phyloP scores from a whole-genome alignment of 2,797 vertebrate genomes.

The Enteromius radiatus region DNA sequence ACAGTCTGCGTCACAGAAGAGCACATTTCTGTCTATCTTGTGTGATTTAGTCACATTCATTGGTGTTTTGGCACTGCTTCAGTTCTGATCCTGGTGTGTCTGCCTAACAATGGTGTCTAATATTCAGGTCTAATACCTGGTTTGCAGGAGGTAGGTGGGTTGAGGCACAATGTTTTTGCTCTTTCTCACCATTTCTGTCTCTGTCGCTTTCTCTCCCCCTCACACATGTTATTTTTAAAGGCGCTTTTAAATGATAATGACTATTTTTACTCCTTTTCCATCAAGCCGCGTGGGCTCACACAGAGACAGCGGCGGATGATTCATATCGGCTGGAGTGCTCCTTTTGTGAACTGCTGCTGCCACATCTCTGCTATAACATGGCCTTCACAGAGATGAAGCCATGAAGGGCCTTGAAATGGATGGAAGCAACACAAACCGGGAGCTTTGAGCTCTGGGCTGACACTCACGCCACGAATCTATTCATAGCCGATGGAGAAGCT shows the following conservation, averaged over 20 bases:
- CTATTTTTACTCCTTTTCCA: conserved; percentile 76
- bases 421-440: conserved; percentile 12
- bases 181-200: conserved; percentile 46
- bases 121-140: conserved; percentile 59
- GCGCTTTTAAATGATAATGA: conserved; percentile 69
- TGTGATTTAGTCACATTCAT: neutral
- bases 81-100: neutral
- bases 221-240: conserved; percentile 66
- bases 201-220: conserved; percentile 54
- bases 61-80: neutral
- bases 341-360: conserved; percentile 66
- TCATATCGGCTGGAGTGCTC: conserved; percentile 67
- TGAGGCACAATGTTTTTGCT: conserved; percentile 56
- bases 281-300: conserved; percentile 68
- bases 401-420: conserved; percentile 45
- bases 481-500: conserved; percentile 20
- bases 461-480: conserved; percentile 26
- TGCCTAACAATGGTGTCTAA: conserved; percentile 41
- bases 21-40: neutral
- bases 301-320: conserved; percentile 70
- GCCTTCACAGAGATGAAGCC: conserved; percentile 37
- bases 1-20: too few species aligned
- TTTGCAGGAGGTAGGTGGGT: conserved; percentile 63
- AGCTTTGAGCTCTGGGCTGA: conserved; percentile 28
- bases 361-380: conserved; percentile 41